Evolutionary conservation across 37 sponge, comb jelly and placozoan genomes (phyloP).

Genomic region (Cladorhizidae sp.): DNA sequence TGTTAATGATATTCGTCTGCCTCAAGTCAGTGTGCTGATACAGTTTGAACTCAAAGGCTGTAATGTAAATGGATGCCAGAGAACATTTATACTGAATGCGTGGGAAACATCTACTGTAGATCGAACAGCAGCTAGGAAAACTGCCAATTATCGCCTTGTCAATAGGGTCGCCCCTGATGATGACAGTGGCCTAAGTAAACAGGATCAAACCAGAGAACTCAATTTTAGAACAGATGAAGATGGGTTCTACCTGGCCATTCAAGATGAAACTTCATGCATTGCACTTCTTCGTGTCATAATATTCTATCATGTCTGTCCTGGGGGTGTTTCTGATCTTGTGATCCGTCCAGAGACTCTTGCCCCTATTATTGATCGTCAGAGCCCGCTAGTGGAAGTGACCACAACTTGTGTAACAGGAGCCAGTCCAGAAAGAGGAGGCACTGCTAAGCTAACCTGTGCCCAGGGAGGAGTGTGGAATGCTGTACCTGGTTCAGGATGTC

Average conservation of each 20-base stretch:
- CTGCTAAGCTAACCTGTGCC: constrained; percentile 2
- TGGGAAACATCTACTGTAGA: constrained; percentile 16
- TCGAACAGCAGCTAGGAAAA: constrained; percentile 13
- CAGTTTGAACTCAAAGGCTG: constrained; percentile 7
- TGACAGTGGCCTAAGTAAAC: not conserved
- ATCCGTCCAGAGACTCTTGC: constrained; percentile 35
- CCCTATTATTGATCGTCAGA: not conserved
- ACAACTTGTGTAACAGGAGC: constrained; percentile 22
- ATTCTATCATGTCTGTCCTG: constrained; percentile 54
- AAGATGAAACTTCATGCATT: constrained; percentile 39
- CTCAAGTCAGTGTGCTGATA: constrained; percentile 10
- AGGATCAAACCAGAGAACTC: not conserved
- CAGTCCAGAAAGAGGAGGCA: constrained; percentile 2
- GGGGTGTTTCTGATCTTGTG: constrained; percentile 8
- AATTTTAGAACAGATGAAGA: constrained; percentile 4
- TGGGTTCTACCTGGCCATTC: constrained; percentile 29
- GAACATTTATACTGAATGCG: not conserved
- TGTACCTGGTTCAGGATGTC: constrained; percentile 1
- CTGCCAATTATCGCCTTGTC: not conserved
- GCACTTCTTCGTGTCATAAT: constrained; percentile 25
- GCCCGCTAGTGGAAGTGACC: not conserved
- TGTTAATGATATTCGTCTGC: constrained; percentile 12
- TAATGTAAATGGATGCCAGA: not conserved
- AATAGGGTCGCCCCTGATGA: not conserved
- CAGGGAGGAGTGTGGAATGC: constrained; percentile 22